Percentiles rank a stretch among this genome's conserved stretches.
Evolutionary conservation across 2,113 vertebrate species (phyloP).

Genomic region (Strix uralensis): DNA sequence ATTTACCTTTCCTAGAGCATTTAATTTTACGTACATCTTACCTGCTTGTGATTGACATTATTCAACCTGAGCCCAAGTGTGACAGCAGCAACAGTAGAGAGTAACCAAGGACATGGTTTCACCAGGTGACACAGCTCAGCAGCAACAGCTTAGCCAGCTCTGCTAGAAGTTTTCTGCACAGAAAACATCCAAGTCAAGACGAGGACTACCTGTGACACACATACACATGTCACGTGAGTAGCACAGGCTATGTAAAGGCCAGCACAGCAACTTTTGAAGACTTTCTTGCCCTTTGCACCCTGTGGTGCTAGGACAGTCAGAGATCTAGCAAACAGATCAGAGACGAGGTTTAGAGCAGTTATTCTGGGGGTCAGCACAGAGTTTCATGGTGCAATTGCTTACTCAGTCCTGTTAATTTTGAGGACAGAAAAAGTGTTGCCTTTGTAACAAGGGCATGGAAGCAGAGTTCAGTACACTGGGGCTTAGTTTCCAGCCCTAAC

Average conservation of each 20-base stretch:
- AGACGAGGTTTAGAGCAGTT: neutral
- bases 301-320: neutral
- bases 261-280: neutral
- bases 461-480: neutral
- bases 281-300: neutral
- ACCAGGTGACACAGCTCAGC: neutral
- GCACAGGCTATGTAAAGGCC: neutral
- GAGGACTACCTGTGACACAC: neutral
- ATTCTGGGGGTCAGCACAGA: neutral
- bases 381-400: neutral
- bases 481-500: neutral
- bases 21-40: neutral
- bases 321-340: neutral
- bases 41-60: neutral
- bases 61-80: neutral
- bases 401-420: neutral
- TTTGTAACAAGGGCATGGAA: neutral
- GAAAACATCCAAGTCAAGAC: neutral
- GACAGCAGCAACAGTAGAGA: neutral
- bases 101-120: neutral
- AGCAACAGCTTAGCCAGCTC: neutral
- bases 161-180: neutral
- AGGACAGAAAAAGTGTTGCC: neutral
- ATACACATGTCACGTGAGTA: rapidly evolving
- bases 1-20: neutral